phyloP scores from a whole-genome alignment of 92 coral and sea anemone genomes.

The Epizoanthus rinbou region DNA sequence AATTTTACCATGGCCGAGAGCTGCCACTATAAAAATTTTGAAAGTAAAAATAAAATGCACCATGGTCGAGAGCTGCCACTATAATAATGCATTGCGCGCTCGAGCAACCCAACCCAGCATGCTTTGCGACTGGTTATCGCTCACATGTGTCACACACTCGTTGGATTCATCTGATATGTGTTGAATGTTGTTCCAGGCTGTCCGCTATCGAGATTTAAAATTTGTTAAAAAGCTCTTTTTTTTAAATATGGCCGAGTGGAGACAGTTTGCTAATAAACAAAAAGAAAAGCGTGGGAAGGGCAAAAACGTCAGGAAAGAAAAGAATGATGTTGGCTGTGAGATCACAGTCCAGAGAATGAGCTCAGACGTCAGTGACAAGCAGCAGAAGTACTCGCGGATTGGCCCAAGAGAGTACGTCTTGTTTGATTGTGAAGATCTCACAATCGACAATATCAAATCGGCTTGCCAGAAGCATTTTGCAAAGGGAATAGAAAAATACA shows the following conservation, averaged over 20 bases:
- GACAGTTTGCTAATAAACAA: constrained; percentile 65
- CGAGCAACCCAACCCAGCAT: constrained; percentile 50
- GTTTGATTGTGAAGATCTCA: constrained; percentile 46
- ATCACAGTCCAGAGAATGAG: constrained; percentile 57
- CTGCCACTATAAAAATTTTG: no score
- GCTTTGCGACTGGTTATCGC: constrained; percentile 48
- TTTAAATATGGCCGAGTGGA: constrained; percentile 68
- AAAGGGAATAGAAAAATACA: constrained; percentile 22
- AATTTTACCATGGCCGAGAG: no score
- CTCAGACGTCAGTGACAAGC: constrained; percentile 52
- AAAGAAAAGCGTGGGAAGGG: constrained; percentile 56
- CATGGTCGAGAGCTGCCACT: no score
- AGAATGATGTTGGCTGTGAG: constrained; percentile 31
- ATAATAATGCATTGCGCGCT: no score
- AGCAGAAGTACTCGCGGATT: constrained; percentile 53
- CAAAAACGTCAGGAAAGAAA: constrained; percentile 44
- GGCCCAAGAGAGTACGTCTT: constrained; percentile 54
- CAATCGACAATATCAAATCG: constrained; percentile 34
- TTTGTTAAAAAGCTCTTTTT: constrained; percentile 13
- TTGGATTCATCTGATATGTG: constrained; percentile 11
- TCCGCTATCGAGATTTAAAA: neutral
- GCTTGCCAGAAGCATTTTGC: constrained; percentile 53
- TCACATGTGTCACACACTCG: constrained; percentile 16
- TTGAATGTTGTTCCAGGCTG: neutral
- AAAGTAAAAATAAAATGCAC: no score